Conservation (phyloP, 2,113 vertebrate species). For the Amphiprion ocellaris region DNA sequence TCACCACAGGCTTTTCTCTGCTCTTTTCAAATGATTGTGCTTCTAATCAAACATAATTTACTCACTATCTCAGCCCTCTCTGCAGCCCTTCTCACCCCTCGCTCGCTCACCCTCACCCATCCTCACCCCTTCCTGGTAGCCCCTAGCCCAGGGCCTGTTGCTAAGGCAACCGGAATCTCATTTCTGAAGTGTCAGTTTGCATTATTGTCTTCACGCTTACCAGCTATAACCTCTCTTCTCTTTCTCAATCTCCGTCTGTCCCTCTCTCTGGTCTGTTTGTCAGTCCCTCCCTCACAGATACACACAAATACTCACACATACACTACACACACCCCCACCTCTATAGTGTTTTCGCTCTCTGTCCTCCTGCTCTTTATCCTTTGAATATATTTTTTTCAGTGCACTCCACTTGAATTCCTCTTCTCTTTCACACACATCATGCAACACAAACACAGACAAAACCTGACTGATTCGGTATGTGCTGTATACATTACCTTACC, state of each 20-base stretch:
- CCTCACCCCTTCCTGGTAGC: constrained; percentile 86
- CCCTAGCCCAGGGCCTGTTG: constrained; percentile 93
- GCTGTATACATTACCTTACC: constrained; percentile 6
- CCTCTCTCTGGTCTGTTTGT: constrained; percentile 51
- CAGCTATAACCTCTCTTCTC: constrained; percentile 89
- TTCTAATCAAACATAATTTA: constrained; percentile 99
- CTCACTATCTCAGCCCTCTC: constrained; percentile 91
- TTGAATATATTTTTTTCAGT: constrained; percentile 17
- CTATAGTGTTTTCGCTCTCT: constrained; percentile 4
- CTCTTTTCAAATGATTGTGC: constrained; percentile 95
- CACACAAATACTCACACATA: constrained; percentile 39
- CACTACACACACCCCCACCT: neutral
- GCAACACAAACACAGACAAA: constrained; percentile 39
- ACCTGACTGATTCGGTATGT: neutral
- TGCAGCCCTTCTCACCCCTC: constrained; percentile 81
- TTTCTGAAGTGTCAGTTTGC: constrained; percentile 99
- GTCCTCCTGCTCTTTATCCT: constrained; percentile 35
- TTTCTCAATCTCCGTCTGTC: constrained; percentile 52
- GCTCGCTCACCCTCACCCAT: constrained; percentile 66
- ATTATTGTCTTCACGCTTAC: constrained; percentile 99
- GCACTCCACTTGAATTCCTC: constrained; percentile 47
- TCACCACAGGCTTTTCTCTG: constrained; percentile 88
- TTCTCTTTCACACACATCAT: constrained; percentile 30
- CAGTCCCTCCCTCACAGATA: constrained; percentile 20
- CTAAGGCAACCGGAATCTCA: constrained; percentile 98